These are phyloP conservation scores for Drosophila nikananu DNA, from an alignment of 1,140 invertebrate genomes.

Conservation along the genomic window DNA sequence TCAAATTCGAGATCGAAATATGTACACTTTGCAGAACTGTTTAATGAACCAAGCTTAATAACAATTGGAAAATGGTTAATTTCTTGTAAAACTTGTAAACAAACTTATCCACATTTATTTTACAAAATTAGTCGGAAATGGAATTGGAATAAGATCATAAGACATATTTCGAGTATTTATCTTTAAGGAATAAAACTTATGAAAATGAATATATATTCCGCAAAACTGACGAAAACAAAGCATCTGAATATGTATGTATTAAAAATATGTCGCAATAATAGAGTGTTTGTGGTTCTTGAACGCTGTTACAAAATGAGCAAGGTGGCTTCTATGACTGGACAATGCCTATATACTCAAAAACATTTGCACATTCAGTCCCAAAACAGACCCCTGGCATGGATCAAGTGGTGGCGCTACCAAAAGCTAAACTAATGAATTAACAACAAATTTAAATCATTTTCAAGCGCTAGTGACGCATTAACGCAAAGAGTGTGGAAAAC, in stretches of 20 bases:
- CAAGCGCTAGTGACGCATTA: constrained; percentile 1
- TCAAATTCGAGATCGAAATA: neutral
- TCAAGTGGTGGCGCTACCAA: neutral
- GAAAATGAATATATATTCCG: neutral
- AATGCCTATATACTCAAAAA: neutral
- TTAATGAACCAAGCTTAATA: neutral
- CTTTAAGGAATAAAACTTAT: neutral
- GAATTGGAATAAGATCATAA: neutral
- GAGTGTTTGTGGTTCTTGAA: neutral
- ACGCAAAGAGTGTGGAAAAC: constrained; percentile 1
- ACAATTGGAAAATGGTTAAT: neutral
- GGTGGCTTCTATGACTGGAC: neutral
- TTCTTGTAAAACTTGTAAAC: neutral
- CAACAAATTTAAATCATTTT: neutral
- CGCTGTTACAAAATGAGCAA: neutral
- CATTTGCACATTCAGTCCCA: neutral
- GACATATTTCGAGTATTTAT: neutral
- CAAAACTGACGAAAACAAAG: neutral
- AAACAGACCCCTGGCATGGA: constrained; percentile 4
- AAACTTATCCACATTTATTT: neutral
- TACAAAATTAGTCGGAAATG: neutral
- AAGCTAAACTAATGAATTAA: constrained; percentile 8
- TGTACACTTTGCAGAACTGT: neutral
- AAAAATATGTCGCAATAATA: neutral
- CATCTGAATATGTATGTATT: no score